A percentile compares a stretch with the other conserved stretches of the same genome.
These are phyloP conservation scores for Tauraco hartlaubi DNA, from an alignment of 2,797 vertebrate species.

Conservation along the genomic window DNA sequence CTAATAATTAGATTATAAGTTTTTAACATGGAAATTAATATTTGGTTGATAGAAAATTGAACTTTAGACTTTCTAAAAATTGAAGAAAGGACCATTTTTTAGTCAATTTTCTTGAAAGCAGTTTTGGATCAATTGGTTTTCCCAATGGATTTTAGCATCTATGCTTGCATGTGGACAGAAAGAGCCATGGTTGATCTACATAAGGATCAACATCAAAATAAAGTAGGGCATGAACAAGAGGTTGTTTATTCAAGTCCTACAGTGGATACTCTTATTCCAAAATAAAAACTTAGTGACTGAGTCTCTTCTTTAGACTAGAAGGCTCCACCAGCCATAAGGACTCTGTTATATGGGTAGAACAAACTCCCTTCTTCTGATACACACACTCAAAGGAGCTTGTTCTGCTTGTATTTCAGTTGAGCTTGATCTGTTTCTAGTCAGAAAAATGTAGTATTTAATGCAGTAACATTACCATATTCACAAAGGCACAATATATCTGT, in stretches of 20 bases:
- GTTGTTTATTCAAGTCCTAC: neutral
- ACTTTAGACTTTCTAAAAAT: neutral
- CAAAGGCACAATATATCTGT: neutral
- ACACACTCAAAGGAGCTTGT: neutral
- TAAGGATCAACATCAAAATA: neutral
- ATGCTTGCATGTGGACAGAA: neutral
- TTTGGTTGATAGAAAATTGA: neutral
- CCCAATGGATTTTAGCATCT: neutral
- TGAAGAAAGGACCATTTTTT: neutral
- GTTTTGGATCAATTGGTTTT: neutral
- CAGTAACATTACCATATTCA: neutral
- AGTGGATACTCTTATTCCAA: neutral
- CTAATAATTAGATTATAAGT: neutral
- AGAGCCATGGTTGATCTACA: rapidly evolving
- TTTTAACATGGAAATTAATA: neutral
- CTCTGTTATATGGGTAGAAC: neutral
- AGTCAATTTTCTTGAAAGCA: neutral
- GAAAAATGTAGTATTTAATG: neutral
- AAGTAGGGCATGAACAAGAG: neutral
- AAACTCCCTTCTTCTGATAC: neutral
- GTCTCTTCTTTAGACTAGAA: neutral
- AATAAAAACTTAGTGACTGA: neutral
- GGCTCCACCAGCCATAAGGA: neutral
- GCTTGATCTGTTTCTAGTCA: neutral
- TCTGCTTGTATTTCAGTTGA: neutral